A percentile compares a stretch with the other conserved stretches of the same genome.
phyloP scores from a whole-genome alignment of 1,140 invertebrate species.

The Brachionus angularis region DNA sequence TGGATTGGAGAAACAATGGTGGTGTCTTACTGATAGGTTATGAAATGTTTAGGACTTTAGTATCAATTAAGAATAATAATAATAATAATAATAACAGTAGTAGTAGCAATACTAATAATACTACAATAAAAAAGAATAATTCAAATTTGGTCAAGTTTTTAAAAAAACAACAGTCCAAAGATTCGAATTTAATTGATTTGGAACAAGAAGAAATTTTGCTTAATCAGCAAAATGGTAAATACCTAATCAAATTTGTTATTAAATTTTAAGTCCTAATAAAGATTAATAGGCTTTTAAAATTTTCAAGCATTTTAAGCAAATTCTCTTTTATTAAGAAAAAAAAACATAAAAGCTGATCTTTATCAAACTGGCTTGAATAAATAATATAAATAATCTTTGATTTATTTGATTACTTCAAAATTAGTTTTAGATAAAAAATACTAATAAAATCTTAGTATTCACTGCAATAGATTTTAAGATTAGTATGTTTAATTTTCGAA shows the following conservation, averaged over 20 bases:
- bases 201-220: slow-evolving; percentile 2
- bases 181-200: slow-evolving; percentile 12
- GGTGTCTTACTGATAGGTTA: slow-evolving; percentile 95
- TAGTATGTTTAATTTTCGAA: too few relatives aligned
- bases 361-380: too few relatives aligned
- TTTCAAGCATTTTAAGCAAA: too few relatives aligned
- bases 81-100: slow-evolving; percentile 57
- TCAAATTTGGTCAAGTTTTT: slow-evolving; percentile 33
- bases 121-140: slow-evolving; percentile 30
- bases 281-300: too few relatives aligned
- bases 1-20: slow-evolving; percentile 75
- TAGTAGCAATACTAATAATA: slow-evolving; percentile 59
- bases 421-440: too few relatives aligned
- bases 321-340: too few relatives aligned
- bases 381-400: too few relatives aligned
- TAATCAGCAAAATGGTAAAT: not conserved
- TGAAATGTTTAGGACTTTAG: slow-evolving; percentile 83
- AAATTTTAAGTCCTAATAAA: too few relatives aligned
- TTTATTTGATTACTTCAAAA: too few relatives aligned
- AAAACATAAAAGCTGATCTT: too few relatives aligned
- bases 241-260: not conserved
- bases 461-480: too few relatives aligned
- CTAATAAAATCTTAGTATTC: too few relatives aligned
- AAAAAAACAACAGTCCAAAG: slow-evolving; percentile 44
- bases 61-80: slow-evolving; percentile 60